A percentile compares a stretch with the other conserved stretches of the same genome.
These are phyloP conservation scores for Idaea biselata DNA, from an alignment of 2,888 invertebrate species.

Conservation along the genomic window DNA sequence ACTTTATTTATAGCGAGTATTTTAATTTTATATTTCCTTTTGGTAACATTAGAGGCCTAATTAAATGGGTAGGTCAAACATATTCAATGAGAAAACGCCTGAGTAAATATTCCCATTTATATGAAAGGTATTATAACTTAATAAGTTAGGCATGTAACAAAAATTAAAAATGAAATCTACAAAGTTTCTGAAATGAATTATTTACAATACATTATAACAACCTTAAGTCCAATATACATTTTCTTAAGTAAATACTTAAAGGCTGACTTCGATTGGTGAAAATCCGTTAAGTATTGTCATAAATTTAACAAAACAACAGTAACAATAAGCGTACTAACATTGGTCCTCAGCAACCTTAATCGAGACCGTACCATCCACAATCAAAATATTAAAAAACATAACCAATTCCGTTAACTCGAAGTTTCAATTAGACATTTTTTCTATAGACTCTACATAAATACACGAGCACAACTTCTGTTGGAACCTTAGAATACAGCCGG, in stretches of 20 bases:
- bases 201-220: neutral
- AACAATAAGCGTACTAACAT: constrained; percentile 24
- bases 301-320: constrained; percentile 8
- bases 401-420: constrained; percentile 12
- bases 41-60: neutral
- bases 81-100: neutral
- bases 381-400: constrained; percentile 3
- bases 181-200: no score
- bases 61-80: neutral
- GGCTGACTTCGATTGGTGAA: neutral
- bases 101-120: neutral
- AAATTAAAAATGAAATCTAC: no score
- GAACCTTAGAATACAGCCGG: constrained; percentile 75
- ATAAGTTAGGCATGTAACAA: no score
- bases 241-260: neutral
- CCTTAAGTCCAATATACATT: neutral
- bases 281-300: constrained; percentile 16
- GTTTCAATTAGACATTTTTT: constrained; percentile 69
- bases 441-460: constrained; percentile 81
- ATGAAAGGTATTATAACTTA: no score
- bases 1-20: neutral
- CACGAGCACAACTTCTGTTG: constrained; percentile 84
- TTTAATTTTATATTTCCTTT: neutral
- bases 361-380: constrained; percentile 16
- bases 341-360: constrained; percentile 23